Base-by-base conservation (phyloP, 2,888 invertebrate genomes). In the Platycnemis pennipes region DNA sequence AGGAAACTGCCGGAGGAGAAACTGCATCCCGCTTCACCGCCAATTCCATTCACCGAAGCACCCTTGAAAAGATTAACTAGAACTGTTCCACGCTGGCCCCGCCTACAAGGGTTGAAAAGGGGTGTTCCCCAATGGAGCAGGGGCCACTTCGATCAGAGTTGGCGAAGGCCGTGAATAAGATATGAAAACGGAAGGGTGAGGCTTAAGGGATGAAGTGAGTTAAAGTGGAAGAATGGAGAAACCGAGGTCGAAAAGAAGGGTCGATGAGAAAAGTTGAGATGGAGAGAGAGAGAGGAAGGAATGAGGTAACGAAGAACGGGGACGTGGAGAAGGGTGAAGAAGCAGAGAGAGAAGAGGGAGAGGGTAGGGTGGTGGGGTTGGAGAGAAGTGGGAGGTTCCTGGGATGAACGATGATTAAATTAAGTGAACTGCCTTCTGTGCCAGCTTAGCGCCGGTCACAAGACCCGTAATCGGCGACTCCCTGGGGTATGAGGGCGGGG, bases 401-500 rank as follows among this genome's bases (percentile, higher is more conserved):
- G 63, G 63, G 44, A 91, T 69, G 91, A 91, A 91, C 91, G 91
- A 63, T 69, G 91, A 91, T 91, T 91, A 91, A 91, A 91, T 91
- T 91, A 91, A 91, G 91, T 91, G 91, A 91, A 44, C 91, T 91
- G 63, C 91, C 91, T 91, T 69, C 91, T 91, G 63, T 26, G 91
- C 91, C 63, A 45, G 91, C 91, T 91, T 63, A 91, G 91, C 45
- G 44, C 63, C 44, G 63, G 91, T 63, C 91, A 69, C 91, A 69
- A 56, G 91, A 91, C 63, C 63, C 44, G 63, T 91, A 91, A 69
- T 91, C 91, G 91, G 91, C 69, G 45, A 69, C 63, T 91, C 91
- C 91, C 31, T n/a, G 87, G 46, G 44, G 45, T 44, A 26, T 11
- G 44, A 22, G 45, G 11, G 45, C 19, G 45, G 44, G 45, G 45